Percentiles rank a stretch among this genome's conserved stretches.
Evolutionary conservation across 2,888 invertebrate genomes (phyloP).

Genomic region (Buathra laborator): DNA sequence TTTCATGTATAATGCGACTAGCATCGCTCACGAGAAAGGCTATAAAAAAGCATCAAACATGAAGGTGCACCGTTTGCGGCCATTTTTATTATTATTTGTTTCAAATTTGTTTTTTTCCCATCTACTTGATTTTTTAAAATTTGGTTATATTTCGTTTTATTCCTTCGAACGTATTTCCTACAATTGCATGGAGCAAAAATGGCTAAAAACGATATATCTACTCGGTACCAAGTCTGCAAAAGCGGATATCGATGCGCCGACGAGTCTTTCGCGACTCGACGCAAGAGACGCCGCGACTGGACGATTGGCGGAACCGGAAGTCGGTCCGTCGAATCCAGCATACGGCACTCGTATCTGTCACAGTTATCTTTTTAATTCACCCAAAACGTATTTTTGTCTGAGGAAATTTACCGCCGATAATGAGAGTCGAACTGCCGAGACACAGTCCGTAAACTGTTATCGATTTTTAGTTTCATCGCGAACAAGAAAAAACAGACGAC

Average conservation of each 20-base stretch:
- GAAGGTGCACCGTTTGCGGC: no score
- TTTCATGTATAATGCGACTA: neutral
- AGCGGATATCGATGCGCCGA: slow-evolving; percentile 31
- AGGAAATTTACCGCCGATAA: neutral
- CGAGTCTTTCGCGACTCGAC: slow-evolving; percentile 9
- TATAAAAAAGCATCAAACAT: no score
- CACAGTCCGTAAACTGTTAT: neutral
- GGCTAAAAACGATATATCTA: neutral
- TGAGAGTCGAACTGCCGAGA: neutral
- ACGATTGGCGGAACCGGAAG: slow-evolving; percentile 23
- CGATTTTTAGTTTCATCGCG: neutral
- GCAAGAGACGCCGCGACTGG: neutral
- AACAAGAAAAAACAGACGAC: neutral
- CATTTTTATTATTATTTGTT: no score
- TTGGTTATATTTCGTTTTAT: no score
- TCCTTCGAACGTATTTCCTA: no score
- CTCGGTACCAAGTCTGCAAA: neutral
- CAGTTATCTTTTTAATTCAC: neutral
- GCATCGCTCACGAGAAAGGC: neutral
- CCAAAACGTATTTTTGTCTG: neutral
- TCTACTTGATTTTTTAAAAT: no score
- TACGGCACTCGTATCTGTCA: neutral
- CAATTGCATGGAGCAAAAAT: neutral
- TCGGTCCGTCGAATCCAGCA: slow-evolving; percentile 22
- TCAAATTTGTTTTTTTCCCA: no score